A percentile compares a stretch with the other conserved stretches of the same genome.
Evolutionary conservation across 2,797 vertebrate species (phyloP).

Genomic region (Hozukius guyotensis): DNA sequence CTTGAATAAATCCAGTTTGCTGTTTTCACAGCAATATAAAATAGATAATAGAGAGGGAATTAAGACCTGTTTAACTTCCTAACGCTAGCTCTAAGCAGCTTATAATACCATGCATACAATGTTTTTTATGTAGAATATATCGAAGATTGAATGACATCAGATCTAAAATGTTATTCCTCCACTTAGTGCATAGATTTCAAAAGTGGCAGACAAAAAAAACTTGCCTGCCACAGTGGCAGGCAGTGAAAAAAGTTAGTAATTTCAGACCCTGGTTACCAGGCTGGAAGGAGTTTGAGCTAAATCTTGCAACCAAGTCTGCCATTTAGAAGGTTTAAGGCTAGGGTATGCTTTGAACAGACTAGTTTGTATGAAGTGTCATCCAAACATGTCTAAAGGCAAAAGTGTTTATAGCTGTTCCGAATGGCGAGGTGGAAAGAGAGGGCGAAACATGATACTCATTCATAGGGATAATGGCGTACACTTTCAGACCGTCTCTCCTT

Average conservation of each 20-base stretch:
- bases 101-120: too few relatives aligned
- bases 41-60: too few relatives aligned
- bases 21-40: accelerated
- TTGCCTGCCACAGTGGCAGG: too few relatives aligned
- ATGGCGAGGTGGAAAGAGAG: neutral
- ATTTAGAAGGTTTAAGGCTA: neutral
- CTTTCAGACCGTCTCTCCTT: neutral
- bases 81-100: too few relatives aligned
- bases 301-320: neutral
- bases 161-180: too few relatives aligned
- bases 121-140: too few relatives aligned
- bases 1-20: accelerated
- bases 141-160: too few relatives aligned
- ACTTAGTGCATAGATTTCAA: too few relatives aligned
- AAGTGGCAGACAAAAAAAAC: too few relatives aligned
- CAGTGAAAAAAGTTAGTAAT: too few relatives aligned
- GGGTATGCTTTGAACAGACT: neutral
- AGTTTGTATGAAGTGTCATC: neutral
- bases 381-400: neutral
- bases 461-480: neutral
- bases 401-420: neutral
- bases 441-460: neutral
- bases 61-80: too few relatives aligned
- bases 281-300: neutral
- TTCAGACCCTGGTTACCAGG: neutral